These are phyloP conservation scores for Melieria picta DNA, from an alignment of 2,888 invertebrate genomes.

Conservation along the genomic window DNA sequence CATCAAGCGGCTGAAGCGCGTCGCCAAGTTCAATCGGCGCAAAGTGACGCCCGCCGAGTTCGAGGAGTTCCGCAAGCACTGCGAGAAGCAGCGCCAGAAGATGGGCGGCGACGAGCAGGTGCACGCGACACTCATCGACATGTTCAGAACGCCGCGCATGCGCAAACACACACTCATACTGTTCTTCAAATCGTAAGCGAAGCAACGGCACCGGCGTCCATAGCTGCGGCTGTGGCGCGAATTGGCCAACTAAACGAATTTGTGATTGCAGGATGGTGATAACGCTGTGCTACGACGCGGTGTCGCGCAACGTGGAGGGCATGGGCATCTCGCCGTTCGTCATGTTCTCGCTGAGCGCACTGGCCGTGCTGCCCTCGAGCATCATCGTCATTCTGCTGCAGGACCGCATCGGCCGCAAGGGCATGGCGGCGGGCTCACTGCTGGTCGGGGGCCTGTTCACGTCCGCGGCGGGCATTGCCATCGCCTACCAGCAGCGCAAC, in stretches of 20 bases:
- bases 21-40: conserved; percentile 69
- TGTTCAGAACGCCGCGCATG: conserved; percentile 69
- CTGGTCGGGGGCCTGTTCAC: conserved; percentile 69
- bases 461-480: conserved; percentile 67
- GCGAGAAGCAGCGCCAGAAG: conserved; percentile 61
- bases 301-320: conserved; percentile 71
- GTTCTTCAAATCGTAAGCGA: conserved; percentile 71
- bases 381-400: conserved; percentile 61
- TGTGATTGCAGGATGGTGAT: conserved; percentile 68
- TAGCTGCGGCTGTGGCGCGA: not conserved
- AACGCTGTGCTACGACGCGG: conserved; percentile 71
- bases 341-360: conserved; percentile 69
- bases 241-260: not conserved
- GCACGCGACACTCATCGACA: conserved; percentile 64
- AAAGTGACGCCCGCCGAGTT: conserved; percentile 64
- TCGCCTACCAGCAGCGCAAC: conserved; percentile 64
- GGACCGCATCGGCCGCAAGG: conserved; percentile 68
- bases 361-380: conserved; percentile 70
- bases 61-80: conserved; percentile 63
- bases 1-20: conserved; percentile 67
- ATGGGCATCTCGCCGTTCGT: conserved; percentile 70
- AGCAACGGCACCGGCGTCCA: not conserved
- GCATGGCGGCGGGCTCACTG: conserved; percentile 69
- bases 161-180: conserved; percentile 69
- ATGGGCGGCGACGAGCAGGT: conserved; percentile 60